These are phyloP conservation scores for Vimba vimba DNA, from an alignment of 2,113 vertebrate species.

Conservation along the genomic window DNA sequence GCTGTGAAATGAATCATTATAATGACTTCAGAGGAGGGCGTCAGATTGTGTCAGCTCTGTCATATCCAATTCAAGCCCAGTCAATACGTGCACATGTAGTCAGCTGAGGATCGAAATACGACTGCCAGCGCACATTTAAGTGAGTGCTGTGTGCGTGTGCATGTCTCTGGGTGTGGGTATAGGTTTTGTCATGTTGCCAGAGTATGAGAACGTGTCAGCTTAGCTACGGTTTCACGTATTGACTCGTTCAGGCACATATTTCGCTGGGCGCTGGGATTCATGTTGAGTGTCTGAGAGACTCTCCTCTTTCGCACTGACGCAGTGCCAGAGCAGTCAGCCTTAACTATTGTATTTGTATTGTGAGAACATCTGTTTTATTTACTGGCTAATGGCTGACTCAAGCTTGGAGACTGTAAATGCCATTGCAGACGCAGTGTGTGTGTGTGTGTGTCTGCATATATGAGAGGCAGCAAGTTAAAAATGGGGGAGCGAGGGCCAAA, in stretches of 20 bases:
- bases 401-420: constrained; percentile 47
- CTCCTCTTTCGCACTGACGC: constrained; percentile 19
- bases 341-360: constrained; percentile 66
- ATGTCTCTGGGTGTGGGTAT: constrained; percentile 38
- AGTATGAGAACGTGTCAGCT: constrained; percentile 30
- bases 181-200: constrained; percentile 19
- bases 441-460: constrained; percentile 11
- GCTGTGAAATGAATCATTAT: constrained; percentile 47
- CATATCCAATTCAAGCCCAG: constrained; percentile 43
- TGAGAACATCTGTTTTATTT: constrained; percentile 71
- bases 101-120: constrained; percentile 42
- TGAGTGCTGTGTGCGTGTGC: constrained; percentile 17
- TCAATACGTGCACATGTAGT: neutral
- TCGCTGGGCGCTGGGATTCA: neutral
- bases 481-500: neutral
- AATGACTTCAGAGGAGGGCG: constrained; percentile 47
- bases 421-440: constrained; percentile 1
- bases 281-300: constrained; percentile 11
- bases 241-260: neutral
- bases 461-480: constrained; percentile 4
- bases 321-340: constrained; percentile 60
- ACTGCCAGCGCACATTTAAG: constrained; percentile 25
- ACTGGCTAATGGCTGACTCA: constrained; percentile 61
- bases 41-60: constrained; percentile 46
- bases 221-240: constrained; percentile 20